Percentiles rank a stretch among this genome's conserved stretches.
Evolutionary conservation across 1,140 invertebrate genomes (phyloP).

Genomic region (Drosophila serrata): DNA sequence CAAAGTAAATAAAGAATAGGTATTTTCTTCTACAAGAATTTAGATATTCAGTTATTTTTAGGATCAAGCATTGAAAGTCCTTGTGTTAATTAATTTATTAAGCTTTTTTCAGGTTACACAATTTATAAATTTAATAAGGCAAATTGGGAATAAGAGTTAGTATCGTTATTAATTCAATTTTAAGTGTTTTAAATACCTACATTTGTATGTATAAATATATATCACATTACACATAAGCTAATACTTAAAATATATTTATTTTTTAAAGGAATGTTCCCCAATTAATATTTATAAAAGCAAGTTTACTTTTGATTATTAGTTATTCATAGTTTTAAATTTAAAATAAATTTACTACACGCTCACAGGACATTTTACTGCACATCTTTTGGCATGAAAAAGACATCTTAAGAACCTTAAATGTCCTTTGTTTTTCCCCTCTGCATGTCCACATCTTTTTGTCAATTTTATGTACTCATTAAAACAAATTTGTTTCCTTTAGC

Average conservation of each 20-base stretch:
- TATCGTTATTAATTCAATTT: no score
- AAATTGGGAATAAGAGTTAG: not conserved
- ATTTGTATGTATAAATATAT: not conserved
- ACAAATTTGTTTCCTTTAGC: slow-evolving; percentile 1
- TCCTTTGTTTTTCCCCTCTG: not conserved
- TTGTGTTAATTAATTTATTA: not conserved
- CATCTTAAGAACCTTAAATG: not conserved
- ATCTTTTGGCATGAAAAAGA: not conserved
- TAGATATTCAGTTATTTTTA: not conserved
- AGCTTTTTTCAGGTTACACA: not conserved
- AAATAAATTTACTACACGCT: not conserved
- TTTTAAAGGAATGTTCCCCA: not conserved
- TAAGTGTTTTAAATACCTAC: no score
- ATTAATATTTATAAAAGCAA: not conserved
- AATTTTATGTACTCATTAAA: slow-evolving; percentile 29
- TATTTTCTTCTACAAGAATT: no score
- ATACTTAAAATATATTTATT: not conserved
- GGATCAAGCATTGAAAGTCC: not conserved
- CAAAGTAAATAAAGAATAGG: not conserved
- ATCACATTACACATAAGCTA: not conserved
- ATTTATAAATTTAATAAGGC: not conserved
- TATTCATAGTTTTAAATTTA: not conserved
- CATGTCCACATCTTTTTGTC: slow-evolving; percentile 1
- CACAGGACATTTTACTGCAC: not conserved
- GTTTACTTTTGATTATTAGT: fast-evolving